Base-by-base conservation (phyloP, 2,113 vertebrate genomes). In the Nymphicus hollandicus region DNA sequence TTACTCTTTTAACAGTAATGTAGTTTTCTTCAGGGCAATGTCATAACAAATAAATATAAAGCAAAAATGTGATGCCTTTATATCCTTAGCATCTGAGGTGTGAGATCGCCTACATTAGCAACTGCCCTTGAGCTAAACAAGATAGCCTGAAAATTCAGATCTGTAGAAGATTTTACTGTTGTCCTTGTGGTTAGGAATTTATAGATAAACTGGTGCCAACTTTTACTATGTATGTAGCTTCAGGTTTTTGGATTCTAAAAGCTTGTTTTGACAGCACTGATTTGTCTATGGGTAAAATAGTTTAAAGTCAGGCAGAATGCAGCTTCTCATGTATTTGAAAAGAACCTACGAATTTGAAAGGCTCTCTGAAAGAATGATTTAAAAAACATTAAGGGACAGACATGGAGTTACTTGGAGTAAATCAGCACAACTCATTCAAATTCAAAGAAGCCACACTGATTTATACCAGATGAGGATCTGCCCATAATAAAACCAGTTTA, bases 41-140 rank as follows among this genome's bases (percentile, higher is more conserved):
- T 96, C 96, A 95, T 94, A 96, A 96, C 91, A 93, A 97, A 97
- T 96, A 97, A 95, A 96, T 96, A 94, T 65, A 70, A 88, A 94
- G 49, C 56, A 92, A 58, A 93, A 94, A 88, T 83, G 92, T 89
- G 92, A 95, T 94, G 78, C 77, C 94, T 96, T 95, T 72, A 94
- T 92, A 96, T 86, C 55, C 74, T 93, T 83, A 89, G 25, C 90
- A 76, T 89, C 93, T 95, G 89, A 96, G 87, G 93, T 92, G 90
- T 94, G 94, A 97, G 94, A 93, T 96, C 1, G 52, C 63, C 78
- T 96, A 71, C 73, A 90, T 91, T 95, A 95, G 43, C 73, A 96
- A 74, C 55, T 92, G 74, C 92, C 96, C 93, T 96, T 94, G 73
- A 96, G 89, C 89, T 94, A 96, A 96, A 95, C 17, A 89, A 87